Conservation (phyloP, 1,140 invertebrate genomes). For the Luehdorfia chinensis region DNA sequence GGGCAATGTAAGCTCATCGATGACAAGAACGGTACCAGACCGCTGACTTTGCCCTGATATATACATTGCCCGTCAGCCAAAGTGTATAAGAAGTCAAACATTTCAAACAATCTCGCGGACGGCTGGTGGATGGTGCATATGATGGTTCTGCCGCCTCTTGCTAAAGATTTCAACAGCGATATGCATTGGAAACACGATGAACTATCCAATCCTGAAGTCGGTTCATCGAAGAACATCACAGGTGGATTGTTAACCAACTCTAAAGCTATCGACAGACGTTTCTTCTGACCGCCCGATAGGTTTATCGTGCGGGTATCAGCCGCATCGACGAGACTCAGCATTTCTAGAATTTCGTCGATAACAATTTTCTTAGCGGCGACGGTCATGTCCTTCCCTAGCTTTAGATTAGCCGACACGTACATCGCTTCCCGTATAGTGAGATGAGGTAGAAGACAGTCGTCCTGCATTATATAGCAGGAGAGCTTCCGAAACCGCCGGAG, state of each 20-base stretch:
- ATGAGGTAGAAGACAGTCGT: conserved; percentile 93
- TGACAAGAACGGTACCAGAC: conserved; percentile 92
- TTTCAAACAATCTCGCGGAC: conserved; percentile 95
- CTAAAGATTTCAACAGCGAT: conserved; percentile 86
- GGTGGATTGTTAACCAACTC: conserved; percentile 94
- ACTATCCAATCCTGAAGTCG: conserved; percentile 96
- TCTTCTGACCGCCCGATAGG: conserved; percentile 95
- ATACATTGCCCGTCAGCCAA: conserved; percentile 94
- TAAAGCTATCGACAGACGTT: conserved; percentile 92
- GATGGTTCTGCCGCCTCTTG: conserved; percentile 91
- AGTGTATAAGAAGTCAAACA: conserved; percentile 95
- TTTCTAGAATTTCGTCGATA: conserved; percentile 90
- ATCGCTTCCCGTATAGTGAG: conserved; percentile 93
- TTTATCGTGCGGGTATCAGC: conserved; percentile 87
- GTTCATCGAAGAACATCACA: conserved; percentile 98
- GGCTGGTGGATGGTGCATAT: conserved; percentile 99
- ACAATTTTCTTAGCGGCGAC: conserved; percentile 86
- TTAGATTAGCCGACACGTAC: conserved; percentile 94
- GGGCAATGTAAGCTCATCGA: conserved; percentile 92
- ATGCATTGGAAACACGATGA: conserved; percentile 95
- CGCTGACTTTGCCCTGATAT: conserved; percentile 88
- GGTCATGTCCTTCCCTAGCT: conserved; percentile 89
- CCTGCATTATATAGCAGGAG: conserved; percentile 98
- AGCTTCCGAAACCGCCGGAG: conserved; percentile 92
- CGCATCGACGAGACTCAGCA: conserved; percentile 84